phyloP scores from a whole-genome alignment of 2,888 invertebrate species.

The Epistrophe eligans region DNA sequence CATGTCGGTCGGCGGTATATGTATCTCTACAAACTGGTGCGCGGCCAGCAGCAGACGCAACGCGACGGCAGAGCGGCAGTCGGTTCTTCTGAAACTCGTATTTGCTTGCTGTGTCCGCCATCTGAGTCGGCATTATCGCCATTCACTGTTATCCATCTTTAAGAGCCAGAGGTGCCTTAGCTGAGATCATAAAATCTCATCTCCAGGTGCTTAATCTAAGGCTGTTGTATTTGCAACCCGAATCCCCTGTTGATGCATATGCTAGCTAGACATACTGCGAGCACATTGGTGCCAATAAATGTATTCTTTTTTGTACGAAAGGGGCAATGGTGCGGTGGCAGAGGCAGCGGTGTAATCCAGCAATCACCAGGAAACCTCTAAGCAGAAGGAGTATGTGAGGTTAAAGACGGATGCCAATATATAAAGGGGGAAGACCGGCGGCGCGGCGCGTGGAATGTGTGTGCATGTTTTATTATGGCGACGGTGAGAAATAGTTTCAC shows the following conservation, averaged over 20 bases:
- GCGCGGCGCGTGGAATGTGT: conserved; percentile 66
- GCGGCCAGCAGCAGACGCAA: conserved; percentile 4
- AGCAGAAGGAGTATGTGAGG: conserved; percentile 62
- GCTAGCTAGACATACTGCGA: conserved; percentile 33
- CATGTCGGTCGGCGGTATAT: conserved; percentile 16
- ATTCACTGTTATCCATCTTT: conserved; percentile 74
- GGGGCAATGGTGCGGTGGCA: conserved; percentile 33
- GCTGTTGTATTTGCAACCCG: conserved; percentile 49
- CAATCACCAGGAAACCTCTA: conserved; percentile 73
- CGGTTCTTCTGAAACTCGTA: conserved; percentile 64
- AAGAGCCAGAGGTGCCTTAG: conserved; percentile 68
- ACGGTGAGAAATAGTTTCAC: conserved; percentile 75
- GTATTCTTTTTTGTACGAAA: conserved; percentile 41
- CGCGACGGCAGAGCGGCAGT: conserved; percentile 28
- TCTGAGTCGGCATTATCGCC: conserved; percentile 64
- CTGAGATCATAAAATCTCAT: conserved; percentile 74
- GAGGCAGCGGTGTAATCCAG: conserved; percentile 44
- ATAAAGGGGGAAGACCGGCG: conserved; percentile 19
- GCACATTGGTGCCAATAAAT: conserved; percentile 62
- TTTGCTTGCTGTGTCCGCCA: conserved; percentile 69
- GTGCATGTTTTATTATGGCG: conserved; percentile 69
- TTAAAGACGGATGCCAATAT: conserved; percentile 64
- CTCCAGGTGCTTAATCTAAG: conserved; percentile 75
- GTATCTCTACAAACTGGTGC: conserved; percentile 9
- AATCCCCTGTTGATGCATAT: neutral